A percentile compares a stretch with the other conserved stretches of the same genome.
phyloP scores from a whole-genome alignment of 2,113 vertebrate species.

The Dunckerocampus dactyliophorus region DNA sequence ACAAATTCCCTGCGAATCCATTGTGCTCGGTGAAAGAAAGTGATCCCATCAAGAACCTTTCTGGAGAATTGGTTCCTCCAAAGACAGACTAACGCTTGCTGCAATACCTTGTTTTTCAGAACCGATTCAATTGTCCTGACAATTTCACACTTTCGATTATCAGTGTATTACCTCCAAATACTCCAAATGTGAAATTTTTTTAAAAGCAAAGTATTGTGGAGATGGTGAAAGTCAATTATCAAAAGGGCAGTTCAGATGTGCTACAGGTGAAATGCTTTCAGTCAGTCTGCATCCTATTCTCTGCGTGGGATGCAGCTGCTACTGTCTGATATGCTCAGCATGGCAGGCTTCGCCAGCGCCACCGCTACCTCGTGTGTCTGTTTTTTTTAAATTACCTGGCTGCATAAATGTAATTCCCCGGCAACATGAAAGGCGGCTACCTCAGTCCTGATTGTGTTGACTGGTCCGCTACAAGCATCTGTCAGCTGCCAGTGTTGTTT shows the following conservation, averaged over 20 bases:
- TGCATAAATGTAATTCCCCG: conserved; percentile 41
- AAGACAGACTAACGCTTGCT: not conserved
- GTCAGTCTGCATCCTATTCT: conserved; percentile 9
- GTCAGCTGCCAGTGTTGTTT: conserved; percentile 65
- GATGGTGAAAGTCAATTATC: no score
- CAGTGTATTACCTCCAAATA: no score
- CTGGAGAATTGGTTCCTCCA: not conserved
- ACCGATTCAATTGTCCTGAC: no score
- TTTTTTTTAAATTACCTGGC: conserved; percentile 44
- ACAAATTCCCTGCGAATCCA: conserved; percentile 43
- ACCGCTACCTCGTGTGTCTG: conserved; percentile 17
- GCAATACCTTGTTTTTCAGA: no score
- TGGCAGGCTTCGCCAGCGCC: conserved; percentile 11
- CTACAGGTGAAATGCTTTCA: conserved; percentile 29
- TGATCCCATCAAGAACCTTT: conserved; percentile 14
- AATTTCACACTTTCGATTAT: no score
- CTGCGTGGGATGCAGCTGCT: conserved; percentile 31
- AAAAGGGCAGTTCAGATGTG: conserved; percentile 12
- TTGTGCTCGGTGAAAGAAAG: conserved; percentile 27
- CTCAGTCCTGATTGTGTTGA: conserved; percentile 53
- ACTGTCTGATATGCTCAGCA: conserved; percentile 30
- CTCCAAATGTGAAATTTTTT: no score
- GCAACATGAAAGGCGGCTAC: conserved; percentile 48
- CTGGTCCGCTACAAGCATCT: conserved; percentile 47
- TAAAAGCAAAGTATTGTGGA: no score